Conservation (phyloP, 2,797 vertebrate genomes). For the Macrochelys suwanniensis region DNA sequence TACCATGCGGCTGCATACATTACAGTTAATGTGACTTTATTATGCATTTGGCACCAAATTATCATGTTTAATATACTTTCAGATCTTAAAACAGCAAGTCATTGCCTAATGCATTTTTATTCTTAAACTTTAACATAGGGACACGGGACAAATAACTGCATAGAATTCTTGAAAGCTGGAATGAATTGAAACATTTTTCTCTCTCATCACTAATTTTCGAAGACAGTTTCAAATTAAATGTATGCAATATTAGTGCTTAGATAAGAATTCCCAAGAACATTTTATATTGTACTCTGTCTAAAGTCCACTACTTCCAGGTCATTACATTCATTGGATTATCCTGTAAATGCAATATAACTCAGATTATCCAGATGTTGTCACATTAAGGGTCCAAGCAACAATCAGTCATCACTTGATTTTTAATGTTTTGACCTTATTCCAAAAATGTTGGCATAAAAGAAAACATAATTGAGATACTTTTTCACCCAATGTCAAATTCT, state of each 20-base stretch:
- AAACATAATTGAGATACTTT: neutral
- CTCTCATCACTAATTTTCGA: neutral
- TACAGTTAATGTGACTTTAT: constrained; percentile 21
- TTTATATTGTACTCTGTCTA: neutral
- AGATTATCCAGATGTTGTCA: neutral
- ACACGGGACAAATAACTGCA: neutral
- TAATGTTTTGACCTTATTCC: neutral
- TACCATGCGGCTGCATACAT: neutral
- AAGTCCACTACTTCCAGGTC: neutral
- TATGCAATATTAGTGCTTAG: neutral
- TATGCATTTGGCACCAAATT: constrained; percentile 9
- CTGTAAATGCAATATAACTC: neutral
- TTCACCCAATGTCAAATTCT: too few species aligned
- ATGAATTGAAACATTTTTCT: neutral
- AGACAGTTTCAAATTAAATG: neutral
- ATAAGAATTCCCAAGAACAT: neutral
- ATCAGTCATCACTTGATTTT: neutral
- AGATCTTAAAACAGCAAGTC: neutral
- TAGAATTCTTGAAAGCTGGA: neutral
- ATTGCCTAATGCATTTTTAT: neutral
- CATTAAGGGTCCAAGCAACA: neutral
- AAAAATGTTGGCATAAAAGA: neutral
- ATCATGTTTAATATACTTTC: neutral
- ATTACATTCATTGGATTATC: neutral
- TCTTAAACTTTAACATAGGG: neutral